Evolutionary conservation across 2,797 vertebrate species (phyloP).

Genomic region (Borostomias antarcticus): DNA sequence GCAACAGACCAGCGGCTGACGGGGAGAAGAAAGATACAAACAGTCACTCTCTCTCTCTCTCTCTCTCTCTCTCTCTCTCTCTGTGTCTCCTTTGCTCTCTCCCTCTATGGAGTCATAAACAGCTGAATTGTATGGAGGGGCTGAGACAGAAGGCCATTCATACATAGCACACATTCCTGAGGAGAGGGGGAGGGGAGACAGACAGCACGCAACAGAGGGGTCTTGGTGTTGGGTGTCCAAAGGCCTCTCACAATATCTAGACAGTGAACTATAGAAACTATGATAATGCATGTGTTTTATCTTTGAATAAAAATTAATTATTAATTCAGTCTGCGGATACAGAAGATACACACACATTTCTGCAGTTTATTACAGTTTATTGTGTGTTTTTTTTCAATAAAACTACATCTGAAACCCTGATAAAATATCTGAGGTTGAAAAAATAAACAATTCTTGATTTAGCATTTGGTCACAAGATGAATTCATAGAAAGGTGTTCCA

Average conservation of each 20-base stretch:
- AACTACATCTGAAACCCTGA: not conserved
- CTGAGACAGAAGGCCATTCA: constrained; percentile 70
- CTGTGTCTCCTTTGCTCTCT: not conserved
- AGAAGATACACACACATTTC: not conserved
- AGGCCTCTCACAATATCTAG: not conserved
- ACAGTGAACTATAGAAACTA: not conserved
- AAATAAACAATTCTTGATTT: not conserved
- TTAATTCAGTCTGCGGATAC: not conserved
- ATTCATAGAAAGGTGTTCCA: not conserved
- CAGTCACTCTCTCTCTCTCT: constrained; percentile 22
- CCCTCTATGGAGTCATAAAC: constrained; percentile 43
- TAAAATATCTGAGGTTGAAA: not conserved
- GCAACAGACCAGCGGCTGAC: constrained; percentile 41
- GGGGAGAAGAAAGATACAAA: not conserved
- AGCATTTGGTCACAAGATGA: too few species aligned
- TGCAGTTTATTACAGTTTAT: not conserved
- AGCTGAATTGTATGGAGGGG: constrained; percentile 63
- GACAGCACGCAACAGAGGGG: constrained; percentile 10
- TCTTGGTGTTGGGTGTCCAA: constrained; percentile 33
- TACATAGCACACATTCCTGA: constrained; percentile 68
- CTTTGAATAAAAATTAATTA: not conserved
- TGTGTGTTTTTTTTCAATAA: too few species aligned
- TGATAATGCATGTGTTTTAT: not conserved
- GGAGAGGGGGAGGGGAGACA: constrained; percentile 47
- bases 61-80: not conserved